Base-by-base conservation (phyloP, 2,888 invertebrate genomes). In the Rotaria magnacalcarata region DNA sequence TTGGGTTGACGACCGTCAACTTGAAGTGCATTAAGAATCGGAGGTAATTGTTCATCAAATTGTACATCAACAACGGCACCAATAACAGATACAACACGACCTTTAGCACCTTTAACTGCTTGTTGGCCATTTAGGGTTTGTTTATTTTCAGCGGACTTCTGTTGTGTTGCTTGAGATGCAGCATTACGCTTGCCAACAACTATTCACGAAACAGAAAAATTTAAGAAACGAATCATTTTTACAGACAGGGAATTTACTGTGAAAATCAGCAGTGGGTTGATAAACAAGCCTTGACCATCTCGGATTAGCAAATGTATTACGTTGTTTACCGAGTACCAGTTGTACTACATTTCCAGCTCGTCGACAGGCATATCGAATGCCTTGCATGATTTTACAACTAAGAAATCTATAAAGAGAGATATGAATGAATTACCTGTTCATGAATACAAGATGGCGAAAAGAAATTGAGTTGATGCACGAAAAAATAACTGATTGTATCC, bases 31-130 rank as follows among this genome's bases (percentile, higher is more conserved):
- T 97, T 97, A 88, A 97, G 93, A 90, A 97, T 97, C 19, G 95
- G 95, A 54, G 97, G 97, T 87, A 97, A 92, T 47, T 93, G 92
- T 87, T 94, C 94, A 85, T 96, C 96, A 90, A 97, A 97, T 91
- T 96, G 96, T 0, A 96, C 96, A 90, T 97, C 97, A 80, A 97
- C 97, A 88, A 97, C 97, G 89, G 97, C 97, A 92, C 97, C 97
- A 90, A 97, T 97, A 86, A 97, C 96, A 89, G 95, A 96, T 67
- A 96, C 96, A 88, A 97, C 93, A 91, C 92, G 93, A 89, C 95
- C 95, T 47, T 86, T 86, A 14, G 54, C 54, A 24, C 50, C 85
- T 67, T 54, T 50, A n/a, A 41, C 27, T 24, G 84, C 54, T 80
- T 47, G 43, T 47, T 47, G 41, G 11, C 43, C 43, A 24, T 21